Percentiles rank a stretch among this genome's conserved stretches.
phyloP scores from a whole-genome alignment of 2,888 invertebrate genomes.

The Himalopsyche anomala region DNA sequence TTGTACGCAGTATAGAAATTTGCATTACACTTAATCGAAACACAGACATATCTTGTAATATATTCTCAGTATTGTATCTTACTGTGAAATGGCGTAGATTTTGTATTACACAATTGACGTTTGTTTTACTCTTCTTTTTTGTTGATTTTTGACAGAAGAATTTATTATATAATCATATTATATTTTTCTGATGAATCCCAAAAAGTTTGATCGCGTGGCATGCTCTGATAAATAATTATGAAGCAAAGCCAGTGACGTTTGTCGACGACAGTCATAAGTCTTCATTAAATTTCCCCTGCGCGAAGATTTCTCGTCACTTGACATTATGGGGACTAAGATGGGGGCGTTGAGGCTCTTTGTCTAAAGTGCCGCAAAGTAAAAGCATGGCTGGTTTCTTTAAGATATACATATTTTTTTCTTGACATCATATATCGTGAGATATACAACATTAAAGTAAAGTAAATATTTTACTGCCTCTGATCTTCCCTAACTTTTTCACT shows the following conservation, averaged over 20 bases:
- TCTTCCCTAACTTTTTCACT: no score
- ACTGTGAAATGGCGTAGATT: no score
- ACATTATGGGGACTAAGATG: conserved; percentile 36
- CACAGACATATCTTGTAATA: no score
- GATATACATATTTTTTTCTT: not conserved
- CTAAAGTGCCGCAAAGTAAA: conserved; percentile 42
- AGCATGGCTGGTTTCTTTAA: not conserved
- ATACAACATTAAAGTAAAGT: no score
- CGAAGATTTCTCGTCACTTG: conserved; percentile 60
- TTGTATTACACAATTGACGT: no score
- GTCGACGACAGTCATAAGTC: conserved; percentile 66
- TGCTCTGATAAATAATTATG: conserved; percentile 61
- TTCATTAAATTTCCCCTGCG: conserved; percentile 65
- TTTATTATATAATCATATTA: no score
- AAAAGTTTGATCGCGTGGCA: conserved; percentile 41
- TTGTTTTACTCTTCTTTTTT: no score
- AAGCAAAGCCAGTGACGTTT: conserved; percentile 62
- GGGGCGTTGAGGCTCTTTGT: conserved; percentile 51
- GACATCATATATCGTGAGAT: not conserved
- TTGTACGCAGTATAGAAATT: no score
- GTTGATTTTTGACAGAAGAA: no score
- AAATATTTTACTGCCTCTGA: no score
- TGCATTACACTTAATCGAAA: no score
- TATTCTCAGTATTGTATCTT: no score
- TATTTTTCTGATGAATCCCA: not conserved